These are phyloP conservation scores for Drosophila rufa DNA, from an alignment of 1,140 invertebrate genomes.

Conservation along the genomic window DNA sequence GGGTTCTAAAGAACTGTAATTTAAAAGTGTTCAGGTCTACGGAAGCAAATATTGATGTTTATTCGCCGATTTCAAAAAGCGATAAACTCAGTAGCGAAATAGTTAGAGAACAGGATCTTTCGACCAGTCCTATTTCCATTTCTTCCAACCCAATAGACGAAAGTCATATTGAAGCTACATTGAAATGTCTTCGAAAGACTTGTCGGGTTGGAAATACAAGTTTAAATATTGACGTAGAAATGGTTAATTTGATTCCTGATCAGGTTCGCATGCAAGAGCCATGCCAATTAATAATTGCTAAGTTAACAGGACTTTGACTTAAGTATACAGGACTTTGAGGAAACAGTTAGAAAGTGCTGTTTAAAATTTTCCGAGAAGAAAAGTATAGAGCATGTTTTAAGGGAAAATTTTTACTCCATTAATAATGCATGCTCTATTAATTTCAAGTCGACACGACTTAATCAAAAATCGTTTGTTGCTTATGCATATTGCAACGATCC, in stretches of 20 bases:
- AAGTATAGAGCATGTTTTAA: too few species aligned
- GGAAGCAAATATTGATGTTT: not conserved
- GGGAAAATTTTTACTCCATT: too few species aligned
- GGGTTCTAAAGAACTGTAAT: not conserved
- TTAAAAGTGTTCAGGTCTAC: not conserved
- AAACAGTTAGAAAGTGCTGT: not conserved
- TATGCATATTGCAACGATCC: not conserved
- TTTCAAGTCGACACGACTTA: not conserved
- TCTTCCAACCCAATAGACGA: not conserved
- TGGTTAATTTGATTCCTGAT: not conserved
- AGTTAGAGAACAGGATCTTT: not conserved
- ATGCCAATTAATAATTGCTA: not conserved
- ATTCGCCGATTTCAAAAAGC: not conserved
- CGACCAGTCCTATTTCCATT: not conserved
- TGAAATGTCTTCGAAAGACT: not conserved
- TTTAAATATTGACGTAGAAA: slow-evolving; percentile 3
- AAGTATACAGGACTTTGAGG: too few species aligned
- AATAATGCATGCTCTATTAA: too few species aligned
- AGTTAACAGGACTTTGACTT: too few species aligned
- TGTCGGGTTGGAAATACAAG: not conserved
- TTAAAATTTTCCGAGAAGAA: not conserved
- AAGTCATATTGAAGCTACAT: not conserved
- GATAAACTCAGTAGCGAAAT: not conserved
- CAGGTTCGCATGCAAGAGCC: not conserved
- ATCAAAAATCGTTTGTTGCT: not conserved